Evolutionary conservation across 1,140 invertebrate genomes (phyloP).

Genomic region (Drosophila nigromelanica): DNA sequence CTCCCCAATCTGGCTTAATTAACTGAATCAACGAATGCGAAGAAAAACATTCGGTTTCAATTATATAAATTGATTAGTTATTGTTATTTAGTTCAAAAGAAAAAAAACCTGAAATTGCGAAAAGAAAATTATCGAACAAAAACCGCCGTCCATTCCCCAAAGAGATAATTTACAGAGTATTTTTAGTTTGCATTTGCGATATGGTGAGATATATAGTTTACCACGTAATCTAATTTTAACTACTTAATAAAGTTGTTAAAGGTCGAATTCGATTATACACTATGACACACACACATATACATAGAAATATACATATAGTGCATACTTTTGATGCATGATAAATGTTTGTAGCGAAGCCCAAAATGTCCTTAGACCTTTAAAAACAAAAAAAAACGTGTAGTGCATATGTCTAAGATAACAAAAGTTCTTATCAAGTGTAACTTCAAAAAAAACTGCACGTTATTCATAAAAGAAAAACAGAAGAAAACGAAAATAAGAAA

Average conservation of each 20-base stretch:
- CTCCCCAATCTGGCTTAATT: conserved; percentile 34
- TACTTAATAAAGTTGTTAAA: conserved; percentile 52
- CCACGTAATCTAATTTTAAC: conserved; percentile 74
- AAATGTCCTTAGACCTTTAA: conserved; percentile 31
- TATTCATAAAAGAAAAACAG: conserved; percentile 8
- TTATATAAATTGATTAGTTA: conserved; percentile 44
- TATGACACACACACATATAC: conserved; percentile 18
- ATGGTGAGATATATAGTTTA: conserved; percentile 60
- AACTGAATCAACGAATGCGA: background rate
- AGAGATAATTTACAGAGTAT: conserved; percentile 61
- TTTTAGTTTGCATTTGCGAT: conserved; percentile 43
- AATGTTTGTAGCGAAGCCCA: conserved; percentile 46
- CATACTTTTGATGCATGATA: conserved; percentile 33
- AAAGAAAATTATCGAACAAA: conserved; percentile 41
- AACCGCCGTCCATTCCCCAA: conserved; percentile 63
- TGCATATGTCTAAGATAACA: conserved; percentile 17
- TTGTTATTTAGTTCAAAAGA: conserved; percentile 46
- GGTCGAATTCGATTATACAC: conserved; percentile 44
- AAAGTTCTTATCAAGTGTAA: conserved; percentile 54
- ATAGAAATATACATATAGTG: conserved; percentile 32
- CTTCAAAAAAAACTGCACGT: conserved; percentile 30
- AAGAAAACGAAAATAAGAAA: conserved; percentile 15
- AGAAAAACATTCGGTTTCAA: conserved; percentile 36
- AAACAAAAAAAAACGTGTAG: conserved; percentile 16
- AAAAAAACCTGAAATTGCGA: conserved; percentile 31